Conservation (phyloP, 2,888 invertebrate species). For the Drosophila sordidula region DNA sequence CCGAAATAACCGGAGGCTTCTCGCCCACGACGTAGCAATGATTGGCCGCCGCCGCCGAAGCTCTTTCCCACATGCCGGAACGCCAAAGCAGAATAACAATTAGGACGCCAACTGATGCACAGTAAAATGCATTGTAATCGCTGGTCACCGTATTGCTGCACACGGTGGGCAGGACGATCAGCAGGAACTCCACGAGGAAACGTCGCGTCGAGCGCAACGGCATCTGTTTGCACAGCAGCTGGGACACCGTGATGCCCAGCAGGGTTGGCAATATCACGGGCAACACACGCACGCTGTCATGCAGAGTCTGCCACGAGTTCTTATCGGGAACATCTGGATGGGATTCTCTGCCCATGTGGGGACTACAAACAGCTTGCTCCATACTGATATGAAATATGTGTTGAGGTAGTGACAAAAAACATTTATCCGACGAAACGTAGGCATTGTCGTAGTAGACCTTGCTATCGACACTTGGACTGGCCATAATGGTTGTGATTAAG, state of each 20-base stretch:
- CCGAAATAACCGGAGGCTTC: constrained; percentile 87
- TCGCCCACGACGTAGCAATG: constrained; percentile 53
- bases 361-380: constrained; percentile 24
- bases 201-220: constrained; percentile 40
- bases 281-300: constrained; percentile 56
- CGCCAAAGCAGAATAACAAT: constrained; percentile 26
- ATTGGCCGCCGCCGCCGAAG: constrained; percentile 4
- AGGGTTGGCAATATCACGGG: constrained; percentile 63
- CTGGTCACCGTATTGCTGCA: constrained; percentile 87
- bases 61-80: constrained; percentile 40
- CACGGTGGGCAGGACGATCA: constrained; percentile 87
- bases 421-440: constrained; percentile 17
- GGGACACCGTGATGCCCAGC: constrained; percentile 63
- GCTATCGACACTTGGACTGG: background rate
- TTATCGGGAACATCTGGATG: constrained; percentile 16
- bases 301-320: constrained; percentile 52
- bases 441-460: constrained; percentile 22
- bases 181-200: constrained; percentile 86
- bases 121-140: constrained; percentile 64
- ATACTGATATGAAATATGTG: constrained; percentile 45
- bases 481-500: background rate
- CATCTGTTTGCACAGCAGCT: constrained; percentile 40
- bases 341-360: constrained; percentile 4
- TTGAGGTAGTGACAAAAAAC: constrained; percentile 34
- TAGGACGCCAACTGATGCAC: background rate